Percentiles rank a stretch among this genome's conserved stretches.
These are phyloP conservation scores for Calycopis cecrops DNA, from an alignment of 1,140 invertebrate species.

Conservation along the genomic window DNA sequence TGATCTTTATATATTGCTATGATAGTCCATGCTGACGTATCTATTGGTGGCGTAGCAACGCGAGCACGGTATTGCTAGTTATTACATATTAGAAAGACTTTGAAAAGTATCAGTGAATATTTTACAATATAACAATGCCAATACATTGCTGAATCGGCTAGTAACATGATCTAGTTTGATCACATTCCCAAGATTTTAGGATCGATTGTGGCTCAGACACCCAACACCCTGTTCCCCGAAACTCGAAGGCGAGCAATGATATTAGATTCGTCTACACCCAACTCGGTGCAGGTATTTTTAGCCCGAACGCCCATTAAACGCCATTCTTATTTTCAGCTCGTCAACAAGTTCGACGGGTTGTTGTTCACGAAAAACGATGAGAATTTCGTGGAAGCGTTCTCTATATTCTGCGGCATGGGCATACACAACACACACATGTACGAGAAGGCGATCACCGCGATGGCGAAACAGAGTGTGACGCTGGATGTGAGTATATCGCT, in stretches of 20 bases:
- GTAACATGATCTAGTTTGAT: too few species aligned
- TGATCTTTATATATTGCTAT: too few species aligned
- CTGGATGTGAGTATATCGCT: constrained; percentile 82
- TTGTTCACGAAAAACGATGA: constrained; percentile 94
- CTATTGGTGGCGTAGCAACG: too few species aligned
- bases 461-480: constrained; percentile 96
- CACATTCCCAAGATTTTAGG: too few species aligned
- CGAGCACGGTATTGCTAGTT: too few species aligned
- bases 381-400: constrained; percentile 96
- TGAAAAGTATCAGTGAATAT: too few species aligned
- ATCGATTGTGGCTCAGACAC: too few species aligned
- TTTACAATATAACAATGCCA: too few species aligned
- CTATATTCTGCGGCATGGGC: constrained; percentile 98
- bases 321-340: constrained; percentile 76
- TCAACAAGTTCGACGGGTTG: constrained; percentile 94
- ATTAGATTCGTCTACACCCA: background rate
- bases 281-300: background rate
- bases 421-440: constrained; percentile 98
- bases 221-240: too few species aligned
- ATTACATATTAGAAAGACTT: too few species aligned
- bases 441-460: constrained; percentile 93
- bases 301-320: background rate
- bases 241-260: background rate
- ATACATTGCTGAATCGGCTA: too few species aligned
- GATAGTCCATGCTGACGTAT: too few species aligned